Evolutionary conservation across 2,113 vertebrate species (phyloP).

Genomic region (Alces alces): DNA sequence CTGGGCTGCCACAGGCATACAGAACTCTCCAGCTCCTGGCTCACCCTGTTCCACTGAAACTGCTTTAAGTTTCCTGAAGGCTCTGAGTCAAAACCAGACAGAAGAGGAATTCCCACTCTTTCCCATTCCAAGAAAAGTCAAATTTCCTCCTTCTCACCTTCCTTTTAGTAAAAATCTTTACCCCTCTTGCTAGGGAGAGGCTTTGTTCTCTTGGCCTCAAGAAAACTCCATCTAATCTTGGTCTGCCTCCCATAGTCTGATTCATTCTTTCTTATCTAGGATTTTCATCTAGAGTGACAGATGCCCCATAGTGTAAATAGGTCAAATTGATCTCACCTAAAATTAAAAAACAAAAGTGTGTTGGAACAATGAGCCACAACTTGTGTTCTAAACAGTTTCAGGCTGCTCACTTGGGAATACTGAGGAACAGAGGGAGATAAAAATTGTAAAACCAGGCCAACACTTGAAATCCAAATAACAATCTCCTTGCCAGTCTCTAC

Average conservation of each 20-base stretch:
- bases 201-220: background rate
- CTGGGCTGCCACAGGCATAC: background rate
- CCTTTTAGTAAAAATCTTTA: background rate
- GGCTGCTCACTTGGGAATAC: constrained; percentile 5
- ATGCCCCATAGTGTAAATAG: constrained; percentile 33
- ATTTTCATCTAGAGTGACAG: constrained; percentile 32
- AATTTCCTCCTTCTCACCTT: background rate
- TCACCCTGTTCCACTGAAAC: background rate
- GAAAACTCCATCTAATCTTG: background rate
- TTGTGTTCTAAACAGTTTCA: background rate
- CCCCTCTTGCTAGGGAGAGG: background rate
- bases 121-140: background rate
- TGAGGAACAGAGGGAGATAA: background rate
- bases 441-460: background rate
- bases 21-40: background rate
- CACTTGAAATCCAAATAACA: background rate
- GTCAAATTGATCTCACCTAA: constrained; percentile 35
- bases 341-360: constrained; percentile 45
- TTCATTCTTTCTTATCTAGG: constrained; percentile 14
- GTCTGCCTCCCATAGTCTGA: background rate
- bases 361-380: background rate
- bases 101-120: background rate
- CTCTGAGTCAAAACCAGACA: background rate
- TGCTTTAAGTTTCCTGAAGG: background rate
- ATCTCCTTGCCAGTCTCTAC: background rate